Base-by-base conservation (phyloP, 2,113 vertebrate genomes). In the Sporophila hypoxantha region DNA sequence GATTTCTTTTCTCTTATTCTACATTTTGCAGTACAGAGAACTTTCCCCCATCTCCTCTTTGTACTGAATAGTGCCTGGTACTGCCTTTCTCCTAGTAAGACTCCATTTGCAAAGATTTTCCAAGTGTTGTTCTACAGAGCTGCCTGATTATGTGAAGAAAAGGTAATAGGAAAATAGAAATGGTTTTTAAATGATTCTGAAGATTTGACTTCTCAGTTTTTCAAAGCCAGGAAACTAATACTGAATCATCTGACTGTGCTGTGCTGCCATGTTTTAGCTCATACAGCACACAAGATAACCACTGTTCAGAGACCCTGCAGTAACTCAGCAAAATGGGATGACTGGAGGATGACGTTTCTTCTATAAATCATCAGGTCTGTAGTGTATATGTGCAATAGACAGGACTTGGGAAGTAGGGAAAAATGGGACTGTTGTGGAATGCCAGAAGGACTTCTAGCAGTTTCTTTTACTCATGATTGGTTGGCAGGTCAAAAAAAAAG, bases 281-380 rank as follows among this genome's bases (percentile, higher is more conserved):
- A 55, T 47, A 52, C 3, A 2, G 55, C 66, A 55, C 42, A 65
- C 47, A 83, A 81, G 87, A 93, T 76, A 91, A 87, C 76, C 74
- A 37, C 87, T 85, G 55, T 66, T 76, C 62, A 69, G 89, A 71
- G 82, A 85, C 69, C 21, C 82, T 89, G 74, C 46, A 84, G 62
- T 92, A 95, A 81, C 59, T 92, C 82, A 83, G 87, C 85, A 89
- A 78, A 94, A 81, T 18, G n/a, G 30, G 55, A 61, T 89, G 82
- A 87, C 86, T 69, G 74, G 73, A 87, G 57, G 32, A 59, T 87
- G 91, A 83, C 1, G 4, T 80, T 87, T 85, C 73, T 85, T 34
- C 49, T 77, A 53, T 90, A 94, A 95, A 94, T 95, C 89, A 89
- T 77, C 66, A 39, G 12, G 42, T 91, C 87, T 88, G 42, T 78